Evolutionary conservation across 1,140 invertebrate genomes (phyloP).

Genomic region (Parasteatoda tepidariorum): DNA sequence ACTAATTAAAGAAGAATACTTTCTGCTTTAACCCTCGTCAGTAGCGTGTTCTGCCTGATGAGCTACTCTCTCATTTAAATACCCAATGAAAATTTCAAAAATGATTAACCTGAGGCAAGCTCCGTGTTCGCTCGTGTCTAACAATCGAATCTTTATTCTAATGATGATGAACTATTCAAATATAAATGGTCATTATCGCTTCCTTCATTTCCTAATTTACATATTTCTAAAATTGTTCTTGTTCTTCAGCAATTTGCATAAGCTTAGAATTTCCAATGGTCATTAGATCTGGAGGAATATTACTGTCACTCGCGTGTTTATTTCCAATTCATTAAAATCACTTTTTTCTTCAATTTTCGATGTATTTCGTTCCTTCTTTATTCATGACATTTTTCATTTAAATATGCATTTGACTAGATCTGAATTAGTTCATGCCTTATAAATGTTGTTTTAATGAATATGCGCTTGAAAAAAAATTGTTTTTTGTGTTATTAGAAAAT

Average conservation of each 20-base stretch:
- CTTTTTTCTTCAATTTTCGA: no score
- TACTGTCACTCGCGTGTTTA: no score
- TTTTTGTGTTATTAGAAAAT: no score
- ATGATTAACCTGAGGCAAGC: slow-evolving; percentile 15
- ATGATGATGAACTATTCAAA: slow-evolving; percentile 46
- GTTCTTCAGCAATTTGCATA: neutral
- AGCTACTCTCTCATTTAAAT: neutral
- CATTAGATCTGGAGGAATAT: no score
- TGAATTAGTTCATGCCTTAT: no score
- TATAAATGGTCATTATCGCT: slow-evolving; percentile 25
- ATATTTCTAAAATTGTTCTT: neutral
- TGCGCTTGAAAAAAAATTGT: no score
- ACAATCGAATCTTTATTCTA: slow-evolving; percentile 21
- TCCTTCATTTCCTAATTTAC: neutral
- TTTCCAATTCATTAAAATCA: no score
- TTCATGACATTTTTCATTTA: no score
- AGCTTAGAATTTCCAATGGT: no score
- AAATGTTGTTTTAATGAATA: no score
- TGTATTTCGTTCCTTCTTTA: no score
- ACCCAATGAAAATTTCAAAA: slow-evolving; percentile 5
- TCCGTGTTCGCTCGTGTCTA: slow-evolving; percentile 5
- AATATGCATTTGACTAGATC: no score
- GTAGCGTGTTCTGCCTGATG: neutral
- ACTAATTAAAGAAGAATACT: neutral
- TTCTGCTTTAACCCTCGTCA: neutral